These are phyloP conservation scores for Hemibagrus guttatus DNA, from an alignment of 2,797 vertebrate species.

Conservation along the genomic window DNA sequence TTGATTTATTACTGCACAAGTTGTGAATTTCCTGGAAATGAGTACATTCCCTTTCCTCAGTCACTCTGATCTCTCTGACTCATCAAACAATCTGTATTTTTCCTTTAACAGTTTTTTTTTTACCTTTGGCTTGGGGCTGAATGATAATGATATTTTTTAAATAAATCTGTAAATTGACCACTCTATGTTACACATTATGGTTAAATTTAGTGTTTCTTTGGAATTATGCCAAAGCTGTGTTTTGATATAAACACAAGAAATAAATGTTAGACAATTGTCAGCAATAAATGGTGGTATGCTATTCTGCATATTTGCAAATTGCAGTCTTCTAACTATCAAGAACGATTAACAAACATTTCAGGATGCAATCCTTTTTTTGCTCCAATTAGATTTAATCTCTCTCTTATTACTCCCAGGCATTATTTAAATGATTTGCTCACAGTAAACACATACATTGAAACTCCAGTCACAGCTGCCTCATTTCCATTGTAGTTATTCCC, in stretches of 20 bases:
- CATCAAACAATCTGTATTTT: not conserved
- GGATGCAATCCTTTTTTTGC: not conserved
- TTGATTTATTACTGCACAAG: constrained; percentile 14
- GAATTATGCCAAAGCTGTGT: not conserved
- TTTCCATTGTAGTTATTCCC: not conserved
- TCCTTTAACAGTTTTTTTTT: not conserved
- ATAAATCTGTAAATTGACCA: not conserved
- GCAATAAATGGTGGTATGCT: too few relatives aligned
- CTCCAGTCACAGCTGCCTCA: not conserved
- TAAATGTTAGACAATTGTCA: too few relatives aligned
- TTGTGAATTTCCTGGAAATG: constrained; percentile 15
- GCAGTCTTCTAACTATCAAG: not conserved
- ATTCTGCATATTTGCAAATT: not conserved
- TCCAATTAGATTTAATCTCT: not conserved
- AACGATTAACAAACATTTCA: not conserved
- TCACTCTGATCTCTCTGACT: not conserved
- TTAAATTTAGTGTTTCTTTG: not conserved
- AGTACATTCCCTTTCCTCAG: not conserved
- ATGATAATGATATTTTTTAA: not conserved
- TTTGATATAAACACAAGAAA: not conserved
- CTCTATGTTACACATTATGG: not conserved
- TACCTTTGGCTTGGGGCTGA: not conserved
- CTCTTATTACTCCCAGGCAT: too few relatives aligned
- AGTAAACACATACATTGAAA: not conserved
- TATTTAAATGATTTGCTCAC: not conserved